Conservation (phyloP, 2,113 vertebrate genomes). For the Campylorhamphus procurvoides region DNA sequence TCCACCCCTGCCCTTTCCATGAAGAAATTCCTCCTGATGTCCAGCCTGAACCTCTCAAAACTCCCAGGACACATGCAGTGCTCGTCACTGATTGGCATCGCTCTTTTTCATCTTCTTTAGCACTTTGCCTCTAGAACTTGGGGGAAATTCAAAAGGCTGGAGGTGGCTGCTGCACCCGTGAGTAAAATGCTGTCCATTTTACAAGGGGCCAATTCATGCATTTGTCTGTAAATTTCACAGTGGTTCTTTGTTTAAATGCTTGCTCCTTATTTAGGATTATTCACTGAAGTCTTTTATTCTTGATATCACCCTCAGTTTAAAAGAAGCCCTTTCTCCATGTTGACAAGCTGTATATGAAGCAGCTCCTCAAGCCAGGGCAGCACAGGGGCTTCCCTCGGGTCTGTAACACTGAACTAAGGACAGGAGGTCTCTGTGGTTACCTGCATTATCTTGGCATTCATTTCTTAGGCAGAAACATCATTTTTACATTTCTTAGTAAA, state of each 20-base stretch:
- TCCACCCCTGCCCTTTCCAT: background rate
- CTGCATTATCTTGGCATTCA: background rate
- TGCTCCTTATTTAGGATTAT: background rate
- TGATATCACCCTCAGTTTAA: background rate
- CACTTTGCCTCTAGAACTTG: background rate
- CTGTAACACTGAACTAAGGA: rapidly evolving
- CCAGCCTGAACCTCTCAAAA: background rate
- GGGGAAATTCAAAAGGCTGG: background rate
- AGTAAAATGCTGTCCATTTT: background rate
- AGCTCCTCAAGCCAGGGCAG: background rate
- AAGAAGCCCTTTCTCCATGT: background rate
- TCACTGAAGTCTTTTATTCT: background rate
- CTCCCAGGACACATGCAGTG: background rate
- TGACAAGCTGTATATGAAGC: background rate
- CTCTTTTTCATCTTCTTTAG: background rate
- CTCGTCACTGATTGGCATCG: background rate
- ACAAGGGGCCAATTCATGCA: background rate
- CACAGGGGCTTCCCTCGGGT: background rate
- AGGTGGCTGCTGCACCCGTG: background rate
- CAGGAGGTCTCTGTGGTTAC: background rate
- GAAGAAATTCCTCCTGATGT: background rate
- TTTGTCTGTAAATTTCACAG: background rate
- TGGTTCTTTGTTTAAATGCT: background rate
- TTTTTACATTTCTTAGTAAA: background rate
- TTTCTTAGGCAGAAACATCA: background rate